Conservation (phyloP, 2,797 vertebrate genomes). For the Sparidentex hasta region DNA sequence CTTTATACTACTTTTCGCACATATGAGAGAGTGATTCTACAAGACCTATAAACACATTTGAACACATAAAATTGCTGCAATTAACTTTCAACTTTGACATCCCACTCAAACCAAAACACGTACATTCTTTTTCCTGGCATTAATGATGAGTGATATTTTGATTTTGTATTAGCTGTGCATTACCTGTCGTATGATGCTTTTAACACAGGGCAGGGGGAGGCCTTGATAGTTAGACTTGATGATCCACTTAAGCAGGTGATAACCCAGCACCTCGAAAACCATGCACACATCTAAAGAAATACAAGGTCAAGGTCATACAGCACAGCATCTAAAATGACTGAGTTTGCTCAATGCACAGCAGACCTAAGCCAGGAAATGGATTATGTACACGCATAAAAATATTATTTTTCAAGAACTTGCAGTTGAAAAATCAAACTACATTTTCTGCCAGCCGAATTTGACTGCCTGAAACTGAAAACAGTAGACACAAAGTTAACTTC, state of each 20-base stretch:
- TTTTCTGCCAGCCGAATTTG: background rate
- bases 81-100: background rate
- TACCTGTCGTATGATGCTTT: conserved; percentile 96
- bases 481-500: background rate
- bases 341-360: background rate
- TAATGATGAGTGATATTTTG: background rate
- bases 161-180: background rate
- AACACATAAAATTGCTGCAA: too few species aligned
- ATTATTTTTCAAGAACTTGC: background rate
- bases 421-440: background rate
- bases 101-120: background rate
- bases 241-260: conserved; percentile 99
- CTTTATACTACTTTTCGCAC: too few species aligned
- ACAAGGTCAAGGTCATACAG: conserved; percentile 82
- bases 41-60: too few species aligned
- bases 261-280: conserved; percentile 98
- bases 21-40: too few species aligned
- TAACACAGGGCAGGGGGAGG: conserved; percentile 93
- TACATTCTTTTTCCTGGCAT: background rate
- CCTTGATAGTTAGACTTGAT: conserved; percentile 99
- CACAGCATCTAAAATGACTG: background rate
- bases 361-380: background rate
- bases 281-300: conserved; percentile 93
- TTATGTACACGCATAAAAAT: background rate
- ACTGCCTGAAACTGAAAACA: background rate